These are phyloP conservation scores for Ammodytes dubius DNA, from an alignment of 2,113 vertebrate species.

Conservation along the genomic window DNA sequence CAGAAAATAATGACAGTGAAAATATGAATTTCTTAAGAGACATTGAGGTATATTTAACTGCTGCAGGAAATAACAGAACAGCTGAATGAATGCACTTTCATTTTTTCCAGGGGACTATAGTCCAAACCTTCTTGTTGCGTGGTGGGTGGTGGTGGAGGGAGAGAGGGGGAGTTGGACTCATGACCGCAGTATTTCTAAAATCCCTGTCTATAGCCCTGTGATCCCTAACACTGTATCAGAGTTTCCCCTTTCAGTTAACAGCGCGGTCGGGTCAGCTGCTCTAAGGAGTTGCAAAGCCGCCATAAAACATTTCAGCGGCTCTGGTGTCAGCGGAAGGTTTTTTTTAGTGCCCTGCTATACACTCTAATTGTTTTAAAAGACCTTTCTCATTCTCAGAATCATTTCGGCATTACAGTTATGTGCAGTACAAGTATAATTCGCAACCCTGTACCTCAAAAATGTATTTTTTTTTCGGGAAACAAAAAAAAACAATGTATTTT, in stretches of 20 bases:
- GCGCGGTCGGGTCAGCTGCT: background rate
- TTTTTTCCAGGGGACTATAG: background rate
- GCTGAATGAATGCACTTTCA: too few species aligned
- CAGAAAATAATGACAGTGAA: too few species aligned
- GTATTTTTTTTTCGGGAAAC: too few species aligned
- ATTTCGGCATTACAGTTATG: background rate
- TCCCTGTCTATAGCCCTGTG: too few species aligned
- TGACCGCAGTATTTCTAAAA: background rate
- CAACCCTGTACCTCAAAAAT: too few species aligned
- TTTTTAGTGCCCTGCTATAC: background rate
- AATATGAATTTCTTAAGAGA: too few species aligned
- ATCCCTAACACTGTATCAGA: background rate
- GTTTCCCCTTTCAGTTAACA: background rate
- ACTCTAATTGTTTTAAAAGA: background rate
- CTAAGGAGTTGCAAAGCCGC: background rate
- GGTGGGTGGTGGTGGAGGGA: too few species aligned
- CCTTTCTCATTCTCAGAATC: background rate
- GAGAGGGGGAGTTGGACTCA: background rate
- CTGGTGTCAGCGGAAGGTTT: conserved; percentile 6
- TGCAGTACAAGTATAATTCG: background rate
- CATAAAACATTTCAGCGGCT: background rate
- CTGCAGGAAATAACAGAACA: too few species aligned
- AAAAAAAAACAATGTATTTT: too few species aligned
- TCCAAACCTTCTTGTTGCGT: background rate
- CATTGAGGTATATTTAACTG: too few species aligned